These are phyloP conservation scores for Myzus persicae DNA, from an alignment of 1,140 invertebrate species.

Conservation along the genomic window DNA sequence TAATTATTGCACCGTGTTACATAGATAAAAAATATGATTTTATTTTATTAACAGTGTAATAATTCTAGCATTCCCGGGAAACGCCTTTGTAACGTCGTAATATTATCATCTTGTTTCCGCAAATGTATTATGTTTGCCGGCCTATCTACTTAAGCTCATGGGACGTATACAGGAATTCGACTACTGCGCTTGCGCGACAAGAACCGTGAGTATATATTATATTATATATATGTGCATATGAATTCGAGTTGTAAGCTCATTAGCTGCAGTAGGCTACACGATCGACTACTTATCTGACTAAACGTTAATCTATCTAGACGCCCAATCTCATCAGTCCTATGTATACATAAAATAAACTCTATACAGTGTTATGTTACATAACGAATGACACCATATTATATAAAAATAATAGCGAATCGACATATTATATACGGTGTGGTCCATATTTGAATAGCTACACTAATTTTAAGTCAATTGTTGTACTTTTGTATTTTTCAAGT, in stretches of 20 bases:
- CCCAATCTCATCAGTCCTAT: constrained; percentile 32
- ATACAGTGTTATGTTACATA: not conserved
- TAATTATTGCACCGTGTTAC: too few species aligned
- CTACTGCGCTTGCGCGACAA: not conserved
- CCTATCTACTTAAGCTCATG: not conserved
- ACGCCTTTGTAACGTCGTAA: not conserved
- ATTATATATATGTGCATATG: not conserved
- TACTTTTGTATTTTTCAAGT: not conserved
- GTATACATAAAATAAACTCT: constrained; percentile 4
- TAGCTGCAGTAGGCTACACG: constrained; percentile 10
- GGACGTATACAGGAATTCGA: not conserved
- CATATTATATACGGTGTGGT: too few species aligned
- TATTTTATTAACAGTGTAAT: too few species aligned
- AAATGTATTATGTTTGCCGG: not conserved
- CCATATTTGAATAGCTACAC: not conserved
- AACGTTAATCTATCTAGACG: constrained; percentile 60
- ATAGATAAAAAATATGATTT: too few species aligned
- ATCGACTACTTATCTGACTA: constrained; percentile 42
- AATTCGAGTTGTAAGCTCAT: constrained; percentile 51
- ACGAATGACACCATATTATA: not conserved
- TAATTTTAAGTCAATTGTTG: not conserved
- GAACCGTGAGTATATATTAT: not conserved
- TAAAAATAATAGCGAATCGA: not conserved
- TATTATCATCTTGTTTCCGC: not conserved
- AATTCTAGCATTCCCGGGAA: not conserved